Base-by-base conservation (phyloP, 2,797 vertebrate species). In the Crocodylus rhombifer region DNA sequence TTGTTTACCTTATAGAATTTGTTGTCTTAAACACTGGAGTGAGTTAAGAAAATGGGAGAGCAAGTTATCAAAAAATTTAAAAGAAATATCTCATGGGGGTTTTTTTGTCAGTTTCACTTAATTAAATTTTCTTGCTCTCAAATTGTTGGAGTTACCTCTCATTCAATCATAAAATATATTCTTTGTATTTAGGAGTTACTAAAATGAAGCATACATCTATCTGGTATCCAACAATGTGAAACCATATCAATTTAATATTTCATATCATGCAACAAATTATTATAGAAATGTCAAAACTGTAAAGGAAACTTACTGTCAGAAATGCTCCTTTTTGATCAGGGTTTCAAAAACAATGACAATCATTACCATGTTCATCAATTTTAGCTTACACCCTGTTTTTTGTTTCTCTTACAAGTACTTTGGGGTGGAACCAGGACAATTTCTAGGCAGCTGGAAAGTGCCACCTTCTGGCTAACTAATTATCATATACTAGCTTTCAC, bases 101-200 rank as follows among this genome's bases (percentile, higher is more conserved):
- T 51, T 62, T 28, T 77, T 77, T 30, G 73, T 51, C 36, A 51
- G 15, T 42, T 42, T 73, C 12, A 3, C 42, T 73, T 73, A 73
- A 42, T 23, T 42, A 36, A 73, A 73, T 13, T 23, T 73, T 1
- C 1, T 1, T 13, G 23, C 0, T 57, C 16, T 74, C 3, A 60
- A 10, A 13, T 16, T 30, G 36, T 73, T 30, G 80, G n/a, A 12
- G 63, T 88, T 11, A 85, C 23, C 62, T 14, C 60, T 36, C 79
- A 30, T 7, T 8, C 26, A n/a, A 13, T 90, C 80, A n/a, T 57
- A 30, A 76, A 20, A 6, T 36, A 75, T 8, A 78, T 18, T 89
- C 33, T 13, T 73, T 62, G 18, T 65, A 36, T 73, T 12, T 28
- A 33, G 64, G 74, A 84, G 5, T 62, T 88, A 25, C 69, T 86